Evolutionary conservation across 2,113 vertebrate species (phyloP), one percentile per base, ranked within the genome.

Genomic region (Elephantulus edwardii): DNA sequence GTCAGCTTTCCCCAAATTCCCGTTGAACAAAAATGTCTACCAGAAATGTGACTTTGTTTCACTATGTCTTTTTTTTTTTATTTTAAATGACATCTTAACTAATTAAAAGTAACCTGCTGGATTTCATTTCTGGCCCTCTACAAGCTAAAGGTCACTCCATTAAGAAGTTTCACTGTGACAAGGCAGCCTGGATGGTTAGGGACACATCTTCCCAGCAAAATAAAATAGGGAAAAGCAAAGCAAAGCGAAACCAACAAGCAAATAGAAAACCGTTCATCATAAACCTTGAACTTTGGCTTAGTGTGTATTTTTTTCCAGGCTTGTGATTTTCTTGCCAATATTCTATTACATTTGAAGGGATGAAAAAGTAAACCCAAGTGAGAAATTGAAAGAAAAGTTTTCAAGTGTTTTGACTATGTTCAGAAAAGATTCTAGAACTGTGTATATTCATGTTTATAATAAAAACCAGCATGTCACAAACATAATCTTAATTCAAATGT

Each of bases 31-130:
- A 68, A 97, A 90, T 46, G 80, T 84, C 90, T 70, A 68, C 83
- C 81, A 92, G 93, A 96, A 94, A 91, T 96, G 89, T 82, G 74
- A 86, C 58, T 93, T 78, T 81, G 76, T 90, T 87, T 89, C 44
- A 72, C 10, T 33, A n/a, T 50, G 71, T 76, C 77, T 83, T 22
- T 56, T 6, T 22, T 22, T 56, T 6, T 56, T 22, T 56, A 87
- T 79, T 62, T 80, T 0, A 90, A 95, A 64, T 92, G 86, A 90
- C 90, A 90, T 83, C 38, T 77, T 91, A 90, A 92, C 86, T 96
- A 96, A 96, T 97, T 96, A 97, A 96, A 95, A 90, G 56, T 88
- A 95, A 95, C 80, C 50, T 93, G 84, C 68, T 95, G 66, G 77
- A 92, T 91, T 93, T 88, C 42, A 72, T 11, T 86, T 79, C 40